phyloP scores from a whole-genome alignment of 1,140 invertebrate genomes.

The Bombus picipes region DNA sequence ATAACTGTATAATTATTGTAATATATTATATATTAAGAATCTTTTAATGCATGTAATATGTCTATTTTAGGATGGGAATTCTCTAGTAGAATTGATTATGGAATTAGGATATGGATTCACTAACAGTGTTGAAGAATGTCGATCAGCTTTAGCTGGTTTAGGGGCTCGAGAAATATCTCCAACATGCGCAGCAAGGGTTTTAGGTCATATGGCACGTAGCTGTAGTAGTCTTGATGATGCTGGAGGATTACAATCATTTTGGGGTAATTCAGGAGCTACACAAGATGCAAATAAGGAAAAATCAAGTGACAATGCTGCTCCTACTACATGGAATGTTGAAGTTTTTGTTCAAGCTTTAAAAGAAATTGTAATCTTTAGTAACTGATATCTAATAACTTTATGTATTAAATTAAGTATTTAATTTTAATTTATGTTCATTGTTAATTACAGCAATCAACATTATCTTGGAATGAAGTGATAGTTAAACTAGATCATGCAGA shows the following conservation, averaged over 20 bases:
- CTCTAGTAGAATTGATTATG: constrained; percentile 91
- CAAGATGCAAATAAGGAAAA: constrained; percentile 78
- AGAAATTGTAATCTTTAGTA: constrained; percentile 87
- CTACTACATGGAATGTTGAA: constrained; percentile 95
- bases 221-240: constrained; percentile 89
- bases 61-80: constrained; percentile 85
- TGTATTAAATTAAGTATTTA: constrained; percentile 3
- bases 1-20: neutral
- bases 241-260: constrained; percentile 85
- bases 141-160: constrained; percentile 90
- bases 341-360: constrained; percentile 95
- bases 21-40: constrained; percentile 2
- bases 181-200: constrained; percentile 91
- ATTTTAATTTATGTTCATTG: constrained; percentile 45
- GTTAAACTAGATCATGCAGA: constrained; percentile 94
- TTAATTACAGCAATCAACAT: constrained; percentile 84
- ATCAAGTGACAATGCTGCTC: constrained; percentile 76
- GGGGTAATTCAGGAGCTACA: constrained; percentile 72
- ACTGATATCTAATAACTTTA: neutral
- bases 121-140: constrained; percentile 93
- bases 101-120: constrained; percentile 96
- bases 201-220: constrained; percentile 93
- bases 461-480: constrained; percentile 97
- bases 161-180: constrained; percentile 89
- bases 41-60: constrained; percentile 12